A percentile compares a stretch with the other conserved stretches of the same genome.
Conservation (phyloP, 2,113 vertebrate species). For the Erythrocercus mccallii region DNA sequence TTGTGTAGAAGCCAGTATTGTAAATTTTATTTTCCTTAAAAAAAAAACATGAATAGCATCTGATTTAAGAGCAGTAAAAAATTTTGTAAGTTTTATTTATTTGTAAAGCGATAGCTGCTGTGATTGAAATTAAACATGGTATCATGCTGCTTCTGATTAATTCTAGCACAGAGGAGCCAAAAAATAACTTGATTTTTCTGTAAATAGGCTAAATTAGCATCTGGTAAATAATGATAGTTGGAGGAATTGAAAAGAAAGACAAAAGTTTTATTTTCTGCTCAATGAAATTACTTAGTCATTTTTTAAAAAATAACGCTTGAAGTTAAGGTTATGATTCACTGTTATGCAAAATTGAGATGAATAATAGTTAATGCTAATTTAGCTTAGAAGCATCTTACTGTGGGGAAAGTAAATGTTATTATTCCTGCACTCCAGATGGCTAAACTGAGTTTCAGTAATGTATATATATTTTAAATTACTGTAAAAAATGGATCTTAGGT, state of each 20-base stretch:
- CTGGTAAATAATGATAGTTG: constrained; percentile 43
- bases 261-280: constrained; percentile 21
- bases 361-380: constrained; percentile 21
- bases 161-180: constrained; percentile 36
- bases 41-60: background rate
- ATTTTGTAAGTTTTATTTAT: constrained; percentile 42
- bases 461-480: background rate
- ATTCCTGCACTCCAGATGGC: constrained; percentile 10
- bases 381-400: background rate
- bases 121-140: constrained; percentile 69
- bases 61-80: constrained; percentile 12
- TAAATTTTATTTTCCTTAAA: background rate
- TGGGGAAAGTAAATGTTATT: constrained; percentile 19
- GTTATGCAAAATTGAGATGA: background rate
- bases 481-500: background rate
- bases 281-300: constrained; percentile 10
- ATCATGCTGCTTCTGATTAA: constrained; percentile 69
- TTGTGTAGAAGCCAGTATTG: background rate
- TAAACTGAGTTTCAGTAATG: constrained; percentile 1
- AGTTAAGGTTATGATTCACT: constrained; percentile 12
- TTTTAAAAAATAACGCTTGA: background rate
- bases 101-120: constrained; percentile 53
- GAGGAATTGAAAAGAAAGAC: constrained; percentile 9
- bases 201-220: constrained; percentile 51
- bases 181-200: constrained; percentile 50